These are phyloP conservation scores for Cottus gobio DNA, from an alignment of 2,113 vertebrate genomes.

Conservation along the genomic window DNA sequence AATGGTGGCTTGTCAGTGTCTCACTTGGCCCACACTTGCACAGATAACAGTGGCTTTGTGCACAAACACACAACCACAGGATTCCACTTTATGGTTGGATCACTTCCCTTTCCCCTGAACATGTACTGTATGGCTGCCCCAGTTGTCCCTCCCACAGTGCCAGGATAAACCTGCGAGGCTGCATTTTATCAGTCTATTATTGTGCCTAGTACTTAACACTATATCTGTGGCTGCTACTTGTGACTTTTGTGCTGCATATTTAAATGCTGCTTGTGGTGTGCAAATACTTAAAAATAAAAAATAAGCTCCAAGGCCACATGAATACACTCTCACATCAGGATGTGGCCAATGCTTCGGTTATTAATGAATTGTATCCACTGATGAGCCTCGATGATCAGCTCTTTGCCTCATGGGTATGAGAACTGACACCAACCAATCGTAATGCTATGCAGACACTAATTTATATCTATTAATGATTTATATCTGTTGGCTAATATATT, in stretches of 20 bases:
- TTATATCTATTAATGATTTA: constrained; percentile 52
- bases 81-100: constrained; percentile 68
- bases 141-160: constrained; percentile 53
- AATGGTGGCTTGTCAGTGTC: not conserved
- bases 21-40: constrained; percentile 12
- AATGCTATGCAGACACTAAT: constrained; percentile 76
- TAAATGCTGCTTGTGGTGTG: constrained; percentile 68
- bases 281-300: constrained; percentile 27
- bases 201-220: constrained; percentile 71
- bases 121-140: constrained; percentile 33
- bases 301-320: constrained; percentile 27
- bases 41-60: constrained; percentile 12
- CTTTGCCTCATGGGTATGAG: constrained; percentile 25
- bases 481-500: constrained; percentile 50
- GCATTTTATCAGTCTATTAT: constrained; percentile 63
- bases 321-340: constrained; percentile 41
- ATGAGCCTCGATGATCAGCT: constrained; percentile 37
- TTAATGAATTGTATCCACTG: constrained; percentile 33
- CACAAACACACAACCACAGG: constrained; percentile 20
- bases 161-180: constrained; percentile 68
- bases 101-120: constrained; percentile 14
- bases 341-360: constrained; percentile 15
- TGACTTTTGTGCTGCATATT: constrained; percentile 71
- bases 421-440: constrained; percentile 39
- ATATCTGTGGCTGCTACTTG: constrained; percentile 70